Conservation (phyloP, 2,797 vertebrate species). For the Macropus fuliginosus region DNA sequence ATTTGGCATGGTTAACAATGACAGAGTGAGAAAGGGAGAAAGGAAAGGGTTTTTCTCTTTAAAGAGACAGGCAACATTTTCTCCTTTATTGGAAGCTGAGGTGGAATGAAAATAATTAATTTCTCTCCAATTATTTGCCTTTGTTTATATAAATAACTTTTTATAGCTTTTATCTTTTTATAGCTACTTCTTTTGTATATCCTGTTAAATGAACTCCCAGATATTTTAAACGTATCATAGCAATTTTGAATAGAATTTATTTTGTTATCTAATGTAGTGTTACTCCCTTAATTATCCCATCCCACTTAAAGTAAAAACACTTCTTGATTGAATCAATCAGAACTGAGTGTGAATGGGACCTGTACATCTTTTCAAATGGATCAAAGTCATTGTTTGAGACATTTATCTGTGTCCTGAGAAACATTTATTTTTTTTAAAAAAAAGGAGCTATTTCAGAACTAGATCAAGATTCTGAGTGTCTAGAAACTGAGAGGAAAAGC, state of each 20-base stretch:
- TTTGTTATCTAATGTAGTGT: not conserved
- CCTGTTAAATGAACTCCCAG: not conserved
- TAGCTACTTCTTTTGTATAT: not conserved
- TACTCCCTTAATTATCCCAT: not conserved
- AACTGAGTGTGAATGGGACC: not conserved
- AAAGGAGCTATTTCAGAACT: not conserved
- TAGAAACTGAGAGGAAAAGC: not conserved
- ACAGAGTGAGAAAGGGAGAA: not conserved
- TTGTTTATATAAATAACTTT: not conserved
- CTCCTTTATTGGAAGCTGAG: not conserved
- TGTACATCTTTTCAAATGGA: not conserved
- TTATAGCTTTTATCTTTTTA: not conserved
- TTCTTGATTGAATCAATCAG: not conserved
- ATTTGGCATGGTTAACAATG: not conserved
- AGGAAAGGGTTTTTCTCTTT: not conserved
- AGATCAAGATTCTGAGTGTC: not conserved
- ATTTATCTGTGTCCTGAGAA: too few species aligned
- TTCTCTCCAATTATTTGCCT: not conserved
- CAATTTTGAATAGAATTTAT: not conserved
- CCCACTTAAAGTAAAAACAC: not conserved
- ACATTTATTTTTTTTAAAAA: too few species aligned
- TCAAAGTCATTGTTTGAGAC: too few species aligned
- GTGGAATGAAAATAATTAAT: not conserved
- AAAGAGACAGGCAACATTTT: not conserved
- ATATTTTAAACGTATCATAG: not conserved